A percentile compares a stretch with the other conserved stretches of the same genome.
Evolutionary conservation across 2,888 invertebrate species (phyloP).

Genomic region (Polymixis lichenea): DNA sequence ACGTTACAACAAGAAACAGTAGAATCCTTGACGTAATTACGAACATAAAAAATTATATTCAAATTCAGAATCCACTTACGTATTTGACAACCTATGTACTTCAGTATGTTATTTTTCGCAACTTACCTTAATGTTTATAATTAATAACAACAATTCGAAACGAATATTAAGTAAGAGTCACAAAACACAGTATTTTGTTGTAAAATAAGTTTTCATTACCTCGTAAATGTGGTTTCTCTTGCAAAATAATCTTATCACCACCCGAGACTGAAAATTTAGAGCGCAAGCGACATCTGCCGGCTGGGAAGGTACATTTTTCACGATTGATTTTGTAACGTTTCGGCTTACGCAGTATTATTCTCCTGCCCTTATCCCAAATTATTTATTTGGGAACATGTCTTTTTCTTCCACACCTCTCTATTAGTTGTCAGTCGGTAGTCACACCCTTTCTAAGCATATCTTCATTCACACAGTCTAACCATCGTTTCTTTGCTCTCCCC

Average conservation of each 20-base stretch:
- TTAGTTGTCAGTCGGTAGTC: no score
- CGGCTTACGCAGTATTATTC: conserved; percentile 25
- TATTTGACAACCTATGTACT: conserved; percentile 49
- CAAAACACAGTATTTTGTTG: conserved; percentile 36
- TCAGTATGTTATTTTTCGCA: conserved; percentile 23
- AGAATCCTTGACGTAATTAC: background rate
- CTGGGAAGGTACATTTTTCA: background rate
- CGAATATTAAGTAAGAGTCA: conserved; percentile 38
- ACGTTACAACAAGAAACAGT: conserved; percentile 19
- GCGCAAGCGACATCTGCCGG: conserved; percentile 67
- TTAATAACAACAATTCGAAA: conserved; percentile 24
- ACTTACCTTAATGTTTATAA: conserved; percentile 47
- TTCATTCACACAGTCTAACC: no score
- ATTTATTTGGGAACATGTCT: no score
- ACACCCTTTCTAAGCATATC: no score
- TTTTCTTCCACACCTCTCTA: no score
- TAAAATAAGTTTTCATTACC: conserved; percentile 67
- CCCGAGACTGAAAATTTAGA: conserved; percentile 68
- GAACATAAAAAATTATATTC: conserved; percentile 28
- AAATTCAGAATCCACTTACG: conserved; percentile 51
- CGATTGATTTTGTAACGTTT: conserved; percentile 60
- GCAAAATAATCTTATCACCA: conserved; percentile 69
- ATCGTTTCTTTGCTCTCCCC: no score
- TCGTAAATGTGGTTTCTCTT: conserved; percentile 66
- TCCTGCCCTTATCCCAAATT: no score